A percentile compares a stretch with the other conserved stretches of the same genome.
phyloP scores from a whole-genome alignment of 2,113 vertebrate species.

The Rhineura floridana region DNA sequence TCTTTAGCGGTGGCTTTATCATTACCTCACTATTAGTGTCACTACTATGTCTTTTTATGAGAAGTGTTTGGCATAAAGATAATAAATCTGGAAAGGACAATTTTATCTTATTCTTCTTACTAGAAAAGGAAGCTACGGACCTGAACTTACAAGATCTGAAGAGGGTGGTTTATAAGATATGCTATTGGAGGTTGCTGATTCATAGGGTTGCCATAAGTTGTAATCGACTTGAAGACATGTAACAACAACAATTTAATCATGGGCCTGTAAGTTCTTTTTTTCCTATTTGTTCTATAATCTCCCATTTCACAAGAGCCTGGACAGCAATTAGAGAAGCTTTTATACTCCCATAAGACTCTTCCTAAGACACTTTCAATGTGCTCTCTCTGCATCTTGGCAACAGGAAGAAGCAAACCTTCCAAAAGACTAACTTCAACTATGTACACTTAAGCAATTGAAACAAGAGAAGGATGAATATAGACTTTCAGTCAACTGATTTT shows the following conservation, averaged over 20 bases:
- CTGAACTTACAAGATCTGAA: too few species aligned
- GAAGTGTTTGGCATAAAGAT: slow-evolving; percentile 42
- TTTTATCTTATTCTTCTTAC: too few species aligned
- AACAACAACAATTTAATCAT: too few species aligned
- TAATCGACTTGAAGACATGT: too few species aligned
- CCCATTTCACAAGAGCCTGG: slow-evolving; percentile 56
- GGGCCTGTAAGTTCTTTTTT: slow-evolving; percentile 29
- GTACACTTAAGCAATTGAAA: slow-evolving; percentile 65
- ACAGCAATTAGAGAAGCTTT: slow-evolving; percentile 65
- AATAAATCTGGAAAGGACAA: slow-evolving; percentile 22
- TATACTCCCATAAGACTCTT: slow-evolving; percentile 55
- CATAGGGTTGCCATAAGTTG: too few species aligned
- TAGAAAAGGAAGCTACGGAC: too few species aligned
- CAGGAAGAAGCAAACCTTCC: slow-evolving; percentile 62
- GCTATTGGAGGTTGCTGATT: too few species aligned
- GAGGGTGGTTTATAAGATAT: too few species aligned
- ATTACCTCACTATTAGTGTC: slow-evolving; percentile 56
- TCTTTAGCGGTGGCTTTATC: slow-evolving; percentile 39
- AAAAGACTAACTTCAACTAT: slow-evolving; percentile 61
- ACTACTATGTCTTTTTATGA: slow-evolving; percentile 19
- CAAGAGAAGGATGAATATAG: slow-evolving; percentile 63
- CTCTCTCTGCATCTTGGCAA: slow-evolving; percentile 64
- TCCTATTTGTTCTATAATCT: slow-evolving; percentile 51
- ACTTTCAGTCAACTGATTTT: slow-evolving; percentile 60
- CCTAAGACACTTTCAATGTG: slow-evolving; percentile 58